Evolutionary conservation across 2,888 invertebrate species (phyloP), one percentile per base, ranked within the genome.

Genomic region (Dastarcus helophoroides): DNA sequence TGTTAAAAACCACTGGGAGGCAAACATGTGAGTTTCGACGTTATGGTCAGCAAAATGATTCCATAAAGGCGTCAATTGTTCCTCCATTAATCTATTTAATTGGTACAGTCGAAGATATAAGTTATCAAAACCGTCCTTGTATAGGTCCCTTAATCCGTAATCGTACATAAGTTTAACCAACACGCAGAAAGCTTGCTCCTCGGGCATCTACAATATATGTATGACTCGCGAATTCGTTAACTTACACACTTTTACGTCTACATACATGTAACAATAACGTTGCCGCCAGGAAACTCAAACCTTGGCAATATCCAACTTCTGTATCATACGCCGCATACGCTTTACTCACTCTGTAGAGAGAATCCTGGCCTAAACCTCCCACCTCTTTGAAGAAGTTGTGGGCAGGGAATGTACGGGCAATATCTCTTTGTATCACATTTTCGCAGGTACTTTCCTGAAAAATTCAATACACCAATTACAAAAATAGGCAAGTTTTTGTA

Each of bases 1-100:
- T 0, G 98, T 98, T 31, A 99, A 76, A 69, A 99, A 97, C 98
- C 98, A 98, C 64, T 98, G 98, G 3, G 91, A 93, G 12, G 97
- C 97, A 60, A 90, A 98, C 95, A 95, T 97, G 65, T 98, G 97
- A 14, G 90, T 84, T 63, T 98, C 97, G 27, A 98, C 80, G 40
- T 66, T 66, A 70, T 79, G 73, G 64, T 79, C 79, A 46, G 70
- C 71, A 62, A 89, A 88, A 56, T 90, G 89, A 35, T 77, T 77
- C 53, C 80, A 79, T 33, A 90, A 60, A 37, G 85, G 81, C 1
- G 77, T 76, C 40, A 89, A 59, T 62, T 88, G 86, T 62, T 91
- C 86, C 74, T 89, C 85, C 72, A 93, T 85, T 12, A 98, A 67
- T 41, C 89, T 74, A 53, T 94, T 91, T 22, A 98, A 69, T 60